Evolutionary conservation across 2,797 vertebrate genomes (phyloP).

Genomic region (Protosalanx chinensis): DNA sequence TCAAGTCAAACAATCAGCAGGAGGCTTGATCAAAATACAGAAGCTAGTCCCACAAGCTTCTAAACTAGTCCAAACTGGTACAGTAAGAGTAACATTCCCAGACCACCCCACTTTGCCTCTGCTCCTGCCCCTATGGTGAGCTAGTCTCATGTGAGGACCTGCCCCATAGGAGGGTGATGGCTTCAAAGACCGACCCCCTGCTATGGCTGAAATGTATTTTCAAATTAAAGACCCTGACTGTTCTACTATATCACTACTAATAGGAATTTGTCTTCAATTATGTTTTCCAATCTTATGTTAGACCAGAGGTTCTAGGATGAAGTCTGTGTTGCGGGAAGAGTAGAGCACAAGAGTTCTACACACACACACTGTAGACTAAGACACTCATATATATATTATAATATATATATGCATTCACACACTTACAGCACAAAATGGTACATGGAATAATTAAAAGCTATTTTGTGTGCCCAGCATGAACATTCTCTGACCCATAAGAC

Average conservation of each 20-base stretch:
- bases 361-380: constrained; percentile 8
- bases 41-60: constrained; percentile 16
- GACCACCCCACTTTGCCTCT: constrained; percentile 24
- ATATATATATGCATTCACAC: constrained; percentile 18
- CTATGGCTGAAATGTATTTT: constrained; percentile 64
- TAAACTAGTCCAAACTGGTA: constrained; percentile 50
- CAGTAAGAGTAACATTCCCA: constrained; percentile 23
- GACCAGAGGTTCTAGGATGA: constrained; percentile 14
- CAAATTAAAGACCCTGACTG: constrained; percentile 63
- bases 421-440: constrained; percentile 43
- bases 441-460: constrained; percentile 74
- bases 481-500: constrained; percentile 14
- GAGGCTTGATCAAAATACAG: constrained; percentile 33
- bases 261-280: constrained; percentile 56
- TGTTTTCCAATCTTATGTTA: constrained; percentile 48
- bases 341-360: background rate
- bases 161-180: constrained; percentile 60
- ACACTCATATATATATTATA: constrained; percentile 32
- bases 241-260: constrained; percentile 50
- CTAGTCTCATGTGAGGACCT: constrained; percentile 46
- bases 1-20: constrained; percentile 56
- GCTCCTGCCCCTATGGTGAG: constrained; percentile 38
- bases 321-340: constrained; percentile 26
- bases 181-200: constrained; percentile 47
- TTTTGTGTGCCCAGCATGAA: constrained; percentile 60